These are phyloP conservation scores for Sprattus sprattus DNA, from an alignment of 2,113 vertebrate species.

Conservation along the genomic window DNA sequence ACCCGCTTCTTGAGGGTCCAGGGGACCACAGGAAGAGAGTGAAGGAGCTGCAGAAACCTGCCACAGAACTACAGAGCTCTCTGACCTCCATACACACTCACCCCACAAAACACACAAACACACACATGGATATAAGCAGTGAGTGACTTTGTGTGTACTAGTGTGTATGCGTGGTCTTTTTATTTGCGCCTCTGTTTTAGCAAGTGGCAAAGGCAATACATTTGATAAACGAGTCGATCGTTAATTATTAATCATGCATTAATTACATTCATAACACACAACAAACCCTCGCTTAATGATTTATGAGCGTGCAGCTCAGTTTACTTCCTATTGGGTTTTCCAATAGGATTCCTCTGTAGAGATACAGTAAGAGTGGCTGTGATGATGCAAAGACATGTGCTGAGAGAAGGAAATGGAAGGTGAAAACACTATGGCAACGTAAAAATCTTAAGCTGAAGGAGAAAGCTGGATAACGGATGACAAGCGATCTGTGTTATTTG, in stretches of 20 bases:
- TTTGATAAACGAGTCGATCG: slow-evolving; percentile 80
- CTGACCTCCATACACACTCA: not conserved
- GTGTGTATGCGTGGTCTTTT: slow-evolving; percentile 52
- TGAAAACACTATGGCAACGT: not conserved
- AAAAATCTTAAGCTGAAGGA: not conserved
- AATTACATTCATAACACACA: slow-evolving; percentile 79
- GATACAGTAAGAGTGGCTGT: slow-evolving; percentile 51
- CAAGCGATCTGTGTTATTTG: not conserved
- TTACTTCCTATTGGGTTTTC: slow-evolving; percentile 70
- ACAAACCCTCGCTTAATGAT: slow-evolving; percentile 80
- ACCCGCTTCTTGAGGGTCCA: slow-evolving; percentile 42
- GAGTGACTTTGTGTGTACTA: slow-evolving; percentile 46
- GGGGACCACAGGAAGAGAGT: slow-evolving; percentile 44
- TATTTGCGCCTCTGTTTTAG: slow-evolving; percentile 57
- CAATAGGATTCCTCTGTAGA: slow-evolving; percentile 64
- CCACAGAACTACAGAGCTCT: slow-evolving; percentile 61
- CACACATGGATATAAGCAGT: not conserved
- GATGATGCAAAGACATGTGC: slow-evolving; percentile 46
- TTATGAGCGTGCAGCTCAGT: slow-evolving; percentile 74
- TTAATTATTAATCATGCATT: slow-evolving; percentile 86
- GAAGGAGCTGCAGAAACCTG: slow-evolving; percentile 57
- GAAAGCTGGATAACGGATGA: not conserved
- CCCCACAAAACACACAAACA: not conserved
- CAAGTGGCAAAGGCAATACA: slow-evolving; percentile 70
- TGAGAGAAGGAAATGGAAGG: not conserved